Conservation (phyloP, 2,888 invertebrate genomes). For the Neoscelio sp. region DNA sequence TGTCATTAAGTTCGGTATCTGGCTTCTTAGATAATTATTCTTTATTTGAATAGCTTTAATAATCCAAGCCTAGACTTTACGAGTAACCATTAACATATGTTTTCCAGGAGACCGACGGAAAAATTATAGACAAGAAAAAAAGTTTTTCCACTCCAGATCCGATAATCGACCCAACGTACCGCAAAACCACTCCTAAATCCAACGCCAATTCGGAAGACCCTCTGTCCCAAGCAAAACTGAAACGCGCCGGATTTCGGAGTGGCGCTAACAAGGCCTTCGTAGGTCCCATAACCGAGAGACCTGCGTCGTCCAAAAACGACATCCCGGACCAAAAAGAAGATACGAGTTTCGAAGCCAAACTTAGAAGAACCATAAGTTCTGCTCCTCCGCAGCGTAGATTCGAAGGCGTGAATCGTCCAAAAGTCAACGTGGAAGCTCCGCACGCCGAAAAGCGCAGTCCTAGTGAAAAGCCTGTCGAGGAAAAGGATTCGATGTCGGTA, state of each 20-base stretch:
- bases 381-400: conserved; percentile 76
- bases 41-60: too few relatives aligned
- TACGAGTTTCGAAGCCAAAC: conserved; percentile 38
- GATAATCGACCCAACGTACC: background rate
- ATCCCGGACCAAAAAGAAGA: conserved; percentile 23
- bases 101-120: conserved; percentile 13
- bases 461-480: conserved; percentile 46
- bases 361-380: conserved; percentile 75
- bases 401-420: conserved; percentile 62
- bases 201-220: conserved; percentile 48
- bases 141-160: background rate
- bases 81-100: background rate
- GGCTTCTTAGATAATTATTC: too few relatives aligned
- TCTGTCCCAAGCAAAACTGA: conserved; percentile 71
- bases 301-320: conserved; percentile 45
- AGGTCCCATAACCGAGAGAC: conserved; percentile 69
- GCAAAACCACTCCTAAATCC: background rate
- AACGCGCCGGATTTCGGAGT: conserved; percentile 78
- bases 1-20: too few relatives aligned
- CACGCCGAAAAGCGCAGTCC: conserved; percentile 40
- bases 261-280: conserved; percentile 77
- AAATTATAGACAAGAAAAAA: background rate
- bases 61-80: too few relatives aligned
- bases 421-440: too few relatives aligned
- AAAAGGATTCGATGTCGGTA: conserved; percentile 49